Base-by-base conservation (phyloP, 2,888 invertebrate genomes). In the Acanthoscelides obtectus region DNA sequence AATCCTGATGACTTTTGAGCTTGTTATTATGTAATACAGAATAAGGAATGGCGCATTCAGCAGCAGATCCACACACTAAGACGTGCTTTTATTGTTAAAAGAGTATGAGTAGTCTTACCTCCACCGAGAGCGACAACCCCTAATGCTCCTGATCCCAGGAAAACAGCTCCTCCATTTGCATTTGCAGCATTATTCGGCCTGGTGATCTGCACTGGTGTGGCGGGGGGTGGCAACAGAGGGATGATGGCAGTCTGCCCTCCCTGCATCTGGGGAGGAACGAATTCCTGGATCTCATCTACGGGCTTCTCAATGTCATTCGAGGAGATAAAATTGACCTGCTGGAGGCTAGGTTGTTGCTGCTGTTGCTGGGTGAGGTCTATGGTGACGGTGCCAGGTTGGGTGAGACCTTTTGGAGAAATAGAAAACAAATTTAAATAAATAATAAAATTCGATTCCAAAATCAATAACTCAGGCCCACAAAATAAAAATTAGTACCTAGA, bases 61-160 rank as follows among this genome's bases (percentile, higher is more conserved):
- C n/a, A n/a, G n/a, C n/a, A n/a, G n/a, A n/a, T n/a, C n/a, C n/a
- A n/a, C n/a, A n/a, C n/a, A n/a, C n/a, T n/a, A n/a, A n/a, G n/a
- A n/a, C n/a, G n/a, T n/a, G n/a, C n/a, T 45, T 45, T 45, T 12
- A 45, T 6, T 12, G 45, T 12, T 4, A 69, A 25, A 45, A 69
- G 63, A 5, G 63, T 8, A 6, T 66, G 12, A n/a, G 25, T 69
- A 69, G n/a, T n/a, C 72, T 72, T 72, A 80, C 80, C 85, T 77
- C 84, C 83, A 71, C 83, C 83, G 64, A 84, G 78, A 69, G 77
- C 72, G 0, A 83, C 76, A n/a, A 84, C 83, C n/a, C 85, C 85
- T 22, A 85, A 72, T 0, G 84, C 80, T 63, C 85, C 85, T 1
- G 84, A 84, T 22, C 85, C 79, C 21, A 85, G 74, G 71, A 83